Evolutionary conservation across 2,888 invertebrate genomes (phyloP).

Genomic region (Drosophila pseudotakahashii): DNA sequence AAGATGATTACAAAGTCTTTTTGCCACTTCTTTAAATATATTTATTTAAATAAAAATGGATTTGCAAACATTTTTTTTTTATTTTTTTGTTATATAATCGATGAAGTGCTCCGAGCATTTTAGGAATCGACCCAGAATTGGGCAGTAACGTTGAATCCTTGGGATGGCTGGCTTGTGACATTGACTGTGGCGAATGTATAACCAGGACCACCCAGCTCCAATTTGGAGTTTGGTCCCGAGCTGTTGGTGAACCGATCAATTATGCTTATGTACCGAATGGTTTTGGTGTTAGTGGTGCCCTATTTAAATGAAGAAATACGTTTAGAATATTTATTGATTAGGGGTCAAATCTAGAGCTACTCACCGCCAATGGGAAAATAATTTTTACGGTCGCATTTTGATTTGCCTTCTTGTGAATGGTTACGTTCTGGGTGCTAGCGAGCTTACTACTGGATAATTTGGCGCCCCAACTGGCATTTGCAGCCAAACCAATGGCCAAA

Average conservation of each 20-base stretch:
- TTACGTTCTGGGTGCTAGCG: slow-evolving; percentile 38
- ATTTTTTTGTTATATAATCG: neutral
- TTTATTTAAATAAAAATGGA: too few relatives aligned
- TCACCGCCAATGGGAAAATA: slow-evolving; percentile 36
- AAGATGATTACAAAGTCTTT: too few relatives aligned
- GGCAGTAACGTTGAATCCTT: slow-evolving; percentile 32
- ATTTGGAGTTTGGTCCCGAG: slow-evolving; percentile 37
- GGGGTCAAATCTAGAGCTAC: neutral
- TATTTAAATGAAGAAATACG: neutral
- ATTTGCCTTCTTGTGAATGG: slow-evolving; percentile 22
- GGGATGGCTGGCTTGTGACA: slow-evolving; percentile 28
- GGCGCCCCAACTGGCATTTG: slow-evolving; percentile 44
- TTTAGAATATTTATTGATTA: neutral
- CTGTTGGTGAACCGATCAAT: slow-evolving; percentile 45
- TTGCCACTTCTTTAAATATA: too few relatives aligned
- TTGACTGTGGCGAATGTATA: slow-evolving; percentile 14
- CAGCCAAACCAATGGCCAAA: slow-evolving; percentile 45
- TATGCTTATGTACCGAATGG: slow-evolving; percentile 37
- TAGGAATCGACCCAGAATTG: slow-evolving; percentile 31
- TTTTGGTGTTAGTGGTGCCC: slow-evolving; percentile 42
- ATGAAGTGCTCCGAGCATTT: neutral
- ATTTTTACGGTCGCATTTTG: slow-evolving; percentile 14
- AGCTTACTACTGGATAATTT: slow-evolving; percentile 31
- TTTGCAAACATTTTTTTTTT: neutral
- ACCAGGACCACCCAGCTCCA: slow-evolving; percentile 34